A percentile compares a stretch with the other conserved stretches of the same genome.
Evolutionary conservation across 2,113 vertebrate genomes (phyloP).

Genomic region (Balaenoptera acutorostrata): DNA sequence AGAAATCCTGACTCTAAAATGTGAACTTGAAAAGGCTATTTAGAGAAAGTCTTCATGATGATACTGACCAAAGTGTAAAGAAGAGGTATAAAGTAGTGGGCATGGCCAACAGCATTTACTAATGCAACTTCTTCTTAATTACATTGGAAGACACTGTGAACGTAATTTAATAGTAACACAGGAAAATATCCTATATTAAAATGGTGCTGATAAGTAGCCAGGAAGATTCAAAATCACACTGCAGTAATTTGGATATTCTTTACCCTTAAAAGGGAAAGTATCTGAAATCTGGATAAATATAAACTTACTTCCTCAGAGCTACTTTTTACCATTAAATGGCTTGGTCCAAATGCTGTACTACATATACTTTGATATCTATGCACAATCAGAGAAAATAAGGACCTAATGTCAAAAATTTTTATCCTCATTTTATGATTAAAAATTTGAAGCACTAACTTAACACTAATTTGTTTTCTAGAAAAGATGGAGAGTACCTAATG

Average conservation of each 20-base stretch:
- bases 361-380: not conserved
- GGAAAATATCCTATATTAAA: not conserved
- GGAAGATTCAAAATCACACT: not conserved
- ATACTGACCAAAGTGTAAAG: not conserved
- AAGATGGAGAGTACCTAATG: not conserved
- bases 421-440: not conserved
- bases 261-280: not conserved
- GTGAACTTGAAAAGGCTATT: not conserved
- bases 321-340: constrained; percentile 13
- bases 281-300: not conserved
- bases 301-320: not conserved
- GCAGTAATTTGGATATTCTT: not conserved
- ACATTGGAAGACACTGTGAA: constrained; percentile 32
- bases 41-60: not conserved
- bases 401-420: constrained; percentile 6
- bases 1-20: not conserved
- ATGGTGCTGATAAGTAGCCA: not conserved
- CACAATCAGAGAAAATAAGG: constrained; percentile 28
- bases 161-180: not conserved
- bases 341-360: not conserved
- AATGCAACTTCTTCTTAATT: not conserved
- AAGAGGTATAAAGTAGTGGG: not conserved
- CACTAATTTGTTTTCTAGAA: constrained; percentile 27
- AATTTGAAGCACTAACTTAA: not conserved
- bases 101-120: not conserved